Base-by-base conservation (phyloP, 64 coral and sea anemone genomes). In the Dendrophyllia cribrosa region DNA sequence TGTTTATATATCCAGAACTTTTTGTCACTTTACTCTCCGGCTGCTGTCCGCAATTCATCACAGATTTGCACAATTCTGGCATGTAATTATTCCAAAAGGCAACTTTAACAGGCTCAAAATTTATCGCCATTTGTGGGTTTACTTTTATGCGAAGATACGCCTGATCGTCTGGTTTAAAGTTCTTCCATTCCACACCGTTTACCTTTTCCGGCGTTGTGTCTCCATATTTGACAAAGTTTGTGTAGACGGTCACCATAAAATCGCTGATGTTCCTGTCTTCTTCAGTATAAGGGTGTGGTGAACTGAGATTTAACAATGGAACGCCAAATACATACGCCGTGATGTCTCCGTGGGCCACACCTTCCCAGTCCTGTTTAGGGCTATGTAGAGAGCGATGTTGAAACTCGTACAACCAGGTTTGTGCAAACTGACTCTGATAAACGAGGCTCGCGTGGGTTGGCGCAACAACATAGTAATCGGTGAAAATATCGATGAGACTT, bases 71-170 rank as follows among this genome's bases (percentile, higher is more conserved):
- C 15, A 97, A 75, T 24, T 91, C 26, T 19, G 95, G 92, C 3
- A 87, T 61, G 21, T 94, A 97, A 65, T 91, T 45, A 74, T 97
- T 97, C 95, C 95, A 97, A 79, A 97, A 97, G 26, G 95, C 95
- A 53, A 97, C 60, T 80, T 93, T 93, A 4, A 83, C 78, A 5
- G 95, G 92, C 50, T 97, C 64, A 22, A 82, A 97, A 11, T 94
- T 87, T 34, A 56, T 74, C 7, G 88, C 88, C 75, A 97, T 83
- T 67, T 71, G 45, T 12, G 75, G 69, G 47, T 68, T 83, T 7
- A 66, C 56, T 23, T 94, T 74, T 5, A 97, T 73, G 16, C 87
- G 80, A 26, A 97, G 24, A 77, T 91, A 97, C 19, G 10, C 46
- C 24, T 88, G 85, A 17, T 91, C 66, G 1, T n/a, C 25, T 26